Evolutionary conservation across 2,797 vertebrate species (phyloP), one percentile per base, ranked within the genome.

Genomic region (Valencia hispanica): DNA sequence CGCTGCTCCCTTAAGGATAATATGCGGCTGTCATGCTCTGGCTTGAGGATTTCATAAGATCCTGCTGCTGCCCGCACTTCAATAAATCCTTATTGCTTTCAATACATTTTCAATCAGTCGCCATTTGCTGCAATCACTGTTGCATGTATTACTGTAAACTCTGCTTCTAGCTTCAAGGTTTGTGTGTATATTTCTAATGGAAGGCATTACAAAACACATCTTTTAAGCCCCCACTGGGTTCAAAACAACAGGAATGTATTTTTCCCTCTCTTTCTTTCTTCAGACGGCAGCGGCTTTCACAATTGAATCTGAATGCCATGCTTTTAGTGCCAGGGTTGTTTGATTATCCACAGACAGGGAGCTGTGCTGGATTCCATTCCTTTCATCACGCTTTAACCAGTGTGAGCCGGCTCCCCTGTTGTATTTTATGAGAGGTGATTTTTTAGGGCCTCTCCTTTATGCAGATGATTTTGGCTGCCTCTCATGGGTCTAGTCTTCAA

Each of bases 381-480:
- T 93, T 94, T 94, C 92, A 94, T 94, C 89, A 88, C 84, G 89
- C 90, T 92, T 93, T 92, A 93, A 92, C 90, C 90, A 91, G 88
- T 91, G 89, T 90, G 88, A 90, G 91, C 89, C 85, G 87, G 86
- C 87, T 91, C 91, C 90, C 88, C 87, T 89, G 92, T 91, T 85
- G 75, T 89, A 92, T 87, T 92, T 92, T 92, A 91, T 89, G 83
- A 93, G 87, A 91, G 89, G 88, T 91, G 91, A 90, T 93, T 93
- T 94, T 93, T 94, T 84, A 86, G 90, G 91, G 91, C 91, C 89
- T 93, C 86, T 93, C 89, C 90, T 92, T 93, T 93, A 92, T 91
- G 91, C 88, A 89, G 91, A 92, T 91, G 85, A 89, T 91, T 91
- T 88, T 89, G 88, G 87, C 91, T 91, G 84, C 87, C 87, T 84